Evolutionary conservation across 2,113 vertebrate genomes (phyloP), one percentile per base, ranked within the genome.

Genomic region (Tragelaphus strepsiceros): DNA sequence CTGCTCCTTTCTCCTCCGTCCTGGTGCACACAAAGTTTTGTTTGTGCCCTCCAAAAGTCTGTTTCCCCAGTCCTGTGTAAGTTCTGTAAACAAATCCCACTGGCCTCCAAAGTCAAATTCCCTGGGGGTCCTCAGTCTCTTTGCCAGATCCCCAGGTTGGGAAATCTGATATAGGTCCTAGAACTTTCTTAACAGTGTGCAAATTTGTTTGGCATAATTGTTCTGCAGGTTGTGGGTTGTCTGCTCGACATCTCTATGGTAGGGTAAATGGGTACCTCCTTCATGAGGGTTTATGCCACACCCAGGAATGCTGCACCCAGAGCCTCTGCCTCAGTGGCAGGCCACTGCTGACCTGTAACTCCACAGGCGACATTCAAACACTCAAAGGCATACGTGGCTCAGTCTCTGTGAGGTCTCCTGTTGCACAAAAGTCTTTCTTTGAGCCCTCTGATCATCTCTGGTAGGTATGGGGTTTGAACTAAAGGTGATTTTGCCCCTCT

Each of bases 241-340:
- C n/a, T 67, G n/a, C 17, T 35, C 0, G 0, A 67, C 64, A 67
- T 35, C 32, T 67, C n/a, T 67, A 5, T 67, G 32, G 64, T 67
- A 17, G n/a, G 9, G 4, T 22, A 21, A 21, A 71, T 12, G 17
- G 19, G n/a, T 0, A 35, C 4, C 2, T 71, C n/a, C 64, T 71
- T n/a, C 64, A 71, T 35, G 9, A 35, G 17, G 64, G 64, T 6
- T 71, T 71, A 71, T 71, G 64, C 8, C n/a, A 67, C 64, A 21
- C n/a, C 64, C 64, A 67, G 64, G 17, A 67, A 67, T 67, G n/a
- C 17, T 67, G 4, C 8, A 21, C 17, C n/a, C 64, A 67, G 64
- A 67, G n/a, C 8, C 4, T 2, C 64, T 35, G 10, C 64, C 64
- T 4, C 17, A 5, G n/a, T 8, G 16, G 8, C n/a, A 11, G 64